Conservation (phyloP, 2,888 invertebrate genomes). For the Gandaritis pyraliata region DNA sequence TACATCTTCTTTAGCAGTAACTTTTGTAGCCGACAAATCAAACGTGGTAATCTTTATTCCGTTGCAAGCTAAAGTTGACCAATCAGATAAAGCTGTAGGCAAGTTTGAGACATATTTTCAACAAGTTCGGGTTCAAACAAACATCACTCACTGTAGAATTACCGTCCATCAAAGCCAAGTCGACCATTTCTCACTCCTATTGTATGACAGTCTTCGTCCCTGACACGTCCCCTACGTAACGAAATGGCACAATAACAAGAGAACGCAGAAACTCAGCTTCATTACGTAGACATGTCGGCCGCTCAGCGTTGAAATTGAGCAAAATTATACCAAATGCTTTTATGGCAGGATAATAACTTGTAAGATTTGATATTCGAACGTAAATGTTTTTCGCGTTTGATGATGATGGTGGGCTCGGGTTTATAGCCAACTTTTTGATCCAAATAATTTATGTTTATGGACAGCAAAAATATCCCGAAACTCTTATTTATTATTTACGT, state of each 20-base stretch:
- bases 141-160: background rate
- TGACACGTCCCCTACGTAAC: constrained; percentile 18
- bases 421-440: constrained; percentile 3
- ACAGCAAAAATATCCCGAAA: background rate
- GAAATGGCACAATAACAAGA: constrained; percentile 17
- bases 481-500: background rate
- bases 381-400: constrained; percentile 24
- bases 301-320: constrained; percentile 29
- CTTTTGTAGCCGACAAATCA: no score
- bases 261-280: constrained; percentile 20
- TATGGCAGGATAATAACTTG: constrained; percentile 33
- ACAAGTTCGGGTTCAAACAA: no score
- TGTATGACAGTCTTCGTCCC: constrained; percentile 10
- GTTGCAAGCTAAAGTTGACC: no score
- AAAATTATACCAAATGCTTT: constrained; percentile 34
- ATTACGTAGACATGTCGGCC: constrained; percentile 33
- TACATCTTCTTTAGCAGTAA: no score
- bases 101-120: no score
- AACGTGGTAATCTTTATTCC: no score
- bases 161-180: background rate
- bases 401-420: constrained; percentile 26
- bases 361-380: constrained; percentile 27
- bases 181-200: constrained; percentile 11
- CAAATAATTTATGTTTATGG: background rate
- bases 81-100: no score